Evolutionary conservation across 2,797 vertebrate species (phyloP).

Genomic region (Megaceryle alcyon): DNA sequence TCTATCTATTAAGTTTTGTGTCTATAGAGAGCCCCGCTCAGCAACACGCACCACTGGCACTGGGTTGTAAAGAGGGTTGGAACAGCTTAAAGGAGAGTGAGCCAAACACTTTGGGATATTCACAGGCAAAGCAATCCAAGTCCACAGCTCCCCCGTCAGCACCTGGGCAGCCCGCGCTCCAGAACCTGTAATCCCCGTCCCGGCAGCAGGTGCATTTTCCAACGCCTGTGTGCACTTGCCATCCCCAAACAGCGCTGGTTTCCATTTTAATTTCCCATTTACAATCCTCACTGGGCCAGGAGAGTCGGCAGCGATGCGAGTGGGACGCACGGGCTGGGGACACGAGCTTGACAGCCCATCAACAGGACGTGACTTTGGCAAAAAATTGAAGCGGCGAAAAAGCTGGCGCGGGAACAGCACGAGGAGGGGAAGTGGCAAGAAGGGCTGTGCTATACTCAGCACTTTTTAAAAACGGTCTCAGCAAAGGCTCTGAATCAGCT

Average conservation of each 20-base stretch:
- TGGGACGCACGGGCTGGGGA: background rate
- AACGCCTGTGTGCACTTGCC: constrained; percentile 26
- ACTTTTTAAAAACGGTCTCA: constrained; percentile 51
- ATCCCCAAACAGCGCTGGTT: background rate
- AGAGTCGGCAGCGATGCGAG: background rate
- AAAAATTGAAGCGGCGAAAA: background rate
- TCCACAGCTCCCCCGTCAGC: constrained; percentile 51
- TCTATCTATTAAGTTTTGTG: constrained; percentile 52
- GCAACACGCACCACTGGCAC: constrained; percentile 31
- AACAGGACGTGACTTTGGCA: constrained; percentile 57
- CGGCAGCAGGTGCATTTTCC: constrained; percentile 60
- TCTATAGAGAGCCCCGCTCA: constrained; percentile 20
- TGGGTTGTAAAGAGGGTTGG: constrained; percentile 25
- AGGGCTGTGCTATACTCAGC: constrained; percentile 64
- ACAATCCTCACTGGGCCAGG: constrained; percentile 25
- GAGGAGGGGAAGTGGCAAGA: constrained; percentile 62
- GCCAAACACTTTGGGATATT: constrained; percentile 61
- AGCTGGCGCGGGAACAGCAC: constrained; percentile 25
- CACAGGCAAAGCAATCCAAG: constrained; percentile 59
- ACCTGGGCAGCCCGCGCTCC: constrained; percentile 56
- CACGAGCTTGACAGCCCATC: constrained; percentile 37
- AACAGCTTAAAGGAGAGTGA: constrained; percentile 40
- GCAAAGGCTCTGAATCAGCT: constrained; percentile 47
- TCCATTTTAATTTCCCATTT: constrained; percentile 60
- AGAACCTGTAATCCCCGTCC: constrained; percentile 16